Evolutionary conservation across 2,113 vertebrate genomes (phyloP), one percentile per base, ranked within the genome.

Genomic region (Otolemur garnettii): DNA sequence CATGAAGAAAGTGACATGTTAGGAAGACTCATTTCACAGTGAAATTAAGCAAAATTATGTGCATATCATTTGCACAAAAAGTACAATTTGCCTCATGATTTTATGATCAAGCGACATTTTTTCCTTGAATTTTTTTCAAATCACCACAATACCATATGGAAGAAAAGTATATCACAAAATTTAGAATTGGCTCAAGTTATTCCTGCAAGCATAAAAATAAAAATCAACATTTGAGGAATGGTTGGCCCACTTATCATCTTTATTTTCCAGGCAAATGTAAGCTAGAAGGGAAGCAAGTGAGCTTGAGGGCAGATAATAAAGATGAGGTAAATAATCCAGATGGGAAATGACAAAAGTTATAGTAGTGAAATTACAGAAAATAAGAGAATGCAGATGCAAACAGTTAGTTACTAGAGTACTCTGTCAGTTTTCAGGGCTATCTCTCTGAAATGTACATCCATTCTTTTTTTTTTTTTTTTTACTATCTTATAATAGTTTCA

Each of bases 21-120:
- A 50, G 30, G 78, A 91, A 84, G 14, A 21, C 78, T 95, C 69
- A 55, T 77, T 93, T 93, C 57, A 72, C 17, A 95, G 45, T 50
- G 45, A 50, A 50, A 50, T 50, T 50, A 50, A 96, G 42, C 35
- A 86, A 90, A 97, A 94, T 86, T 94, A 90, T 55, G 55, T 83
- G 72, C 22, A 87, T 22, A 79, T 88, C 59, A 91, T n/a, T 83
- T 93, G 78, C 28, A 79, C 64, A 93, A 96, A 83, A 91, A 92
- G 30, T 96, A 18, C 24, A 87, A 86, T 87, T 62, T 82, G 22
- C 55, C 60, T 83, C 55, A 28, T 78, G 33, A 82, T 87, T 95
- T 90, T 90, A 82, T 83, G 55, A 93, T 77, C 59, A 81, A 80
- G 60, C 9, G 86, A 57, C 2, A 68, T 60, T 94, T 84, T 88